A percentile compares a stretch with the other conserved stretches of the same genome.
Conservation (phyloP, 1,140 invertebrate species). For the Triops longicaudatus region DNA sequence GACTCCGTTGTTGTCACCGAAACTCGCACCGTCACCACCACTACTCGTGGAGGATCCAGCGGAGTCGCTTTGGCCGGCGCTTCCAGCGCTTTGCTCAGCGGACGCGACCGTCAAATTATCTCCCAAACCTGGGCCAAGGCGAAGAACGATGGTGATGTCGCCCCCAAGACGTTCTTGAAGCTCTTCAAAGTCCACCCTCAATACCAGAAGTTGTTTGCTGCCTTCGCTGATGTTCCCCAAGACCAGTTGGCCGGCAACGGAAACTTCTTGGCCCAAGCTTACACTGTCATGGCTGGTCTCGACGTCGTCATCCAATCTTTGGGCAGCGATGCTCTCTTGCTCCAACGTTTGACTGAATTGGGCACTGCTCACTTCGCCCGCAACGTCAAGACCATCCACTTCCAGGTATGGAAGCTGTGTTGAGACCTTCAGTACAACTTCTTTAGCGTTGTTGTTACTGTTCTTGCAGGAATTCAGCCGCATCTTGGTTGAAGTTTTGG, state of each 20-base stretch:
- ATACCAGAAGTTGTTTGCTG: conserved; percentile 49
- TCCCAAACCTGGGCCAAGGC: conserved; percentile 17
- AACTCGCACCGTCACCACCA: too few relatives aligned
- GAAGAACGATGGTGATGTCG: conserved; percentile 18
- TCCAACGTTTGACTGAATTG: background rate
- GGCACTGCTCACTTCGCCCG: conserved; percentile 25
- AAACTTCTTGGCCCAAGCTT: conserved; percentile 58
- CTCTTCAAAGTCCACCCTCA: conserved; percentile 54
- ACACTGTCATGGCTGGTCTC: conserved; percentile 45
- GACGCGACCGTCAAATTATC: background rate
- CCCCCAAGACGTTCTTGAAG: conserved; percentile 40
- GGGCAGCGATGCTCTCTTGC: background rate
- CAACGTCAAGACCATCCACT: background rate
- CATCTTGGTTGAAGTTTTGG: background rate
- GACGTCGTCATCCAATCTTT: conserved; percentile 23
- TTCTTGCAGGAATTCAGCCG: background rate
- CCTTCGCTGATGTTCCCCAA: conserved; percentile 48
- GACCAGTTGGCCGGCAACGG: conserved; percentile 48
- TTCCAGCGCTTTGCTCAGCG: background rate
- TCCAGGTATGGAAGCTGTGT: background rate
- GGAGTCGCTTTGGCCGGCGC: too few relatives aligned
- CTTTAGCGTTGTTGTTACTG: background rate
- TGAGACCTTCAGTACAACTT: background rate
- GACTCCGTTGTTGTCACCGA: too few relatives aligned
- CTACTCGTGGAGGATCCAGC: too few relatives aligned